Conservation (phyloP, 2,888 invertebrate species). For the Scaptomyza caliginosa region DNA sequence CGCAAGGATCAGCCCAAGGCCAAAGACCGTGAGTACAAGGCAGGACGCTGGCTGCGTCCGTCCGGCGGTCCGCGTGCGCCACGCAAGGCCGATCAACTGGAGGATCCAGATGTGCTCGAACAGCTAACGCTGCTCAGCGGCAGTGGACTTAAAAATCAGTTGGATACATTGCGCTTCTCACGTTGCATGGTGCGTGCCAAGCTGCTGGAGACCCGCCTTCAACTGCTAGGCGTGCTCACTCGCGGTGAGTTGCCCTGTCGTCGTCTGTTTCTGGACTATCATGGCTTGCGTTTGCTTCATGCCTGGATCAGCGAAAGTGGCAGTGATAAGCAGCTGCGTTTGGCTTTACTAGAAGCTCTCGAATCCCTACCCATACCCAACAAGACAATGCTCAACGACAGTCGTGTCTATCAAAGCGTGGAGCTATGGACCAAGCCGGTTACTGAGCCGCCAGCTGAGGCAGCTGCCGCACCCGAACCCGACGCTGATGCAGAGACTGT, state of each 20-base stretch:
- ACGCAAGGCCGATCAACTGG: slow-evolving; percentile 83
- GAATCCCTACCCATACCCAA: slow-evolving; percentile 95
- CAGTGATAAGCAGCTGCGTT: slow-evolving; percentile 85
- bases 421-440: slow-evolving; percentile 88
- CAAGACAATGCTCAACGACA: slow-evolving; percentile 96
- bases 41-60: slow-evolving; percentile 66
- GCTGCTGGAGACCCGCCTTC: slow-evolving; percentile 89
- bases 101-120: slow-evolving; percentile 91
- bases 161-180: slow-evolving; percentile 94
- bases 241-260: slow-evolving; percentile 93
- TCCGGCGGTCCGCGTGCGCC: slow-evolving; percentile 10
- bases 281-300: slow-evolving; percentile 94
- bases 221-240: slow-evolving; percentile 91
- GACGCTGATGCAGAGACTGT: slow-evolving; percentile 9
- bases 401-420: slow-evolving; percentile 93
- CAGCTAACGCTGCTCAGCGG: slow-evolving; percentile 92
- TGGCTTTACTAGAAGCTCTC: slow-evolving; percentile 91
- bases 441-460: not conserved
- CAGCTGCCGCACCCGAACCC: not conserved
- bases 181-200: slow-evolving; percentile 97
- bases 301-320: slow-evolving; percentile 93
- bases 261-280: slow-evolving; percentile 95
- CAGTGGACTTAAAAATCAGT: slow-evolving; percentile 93
- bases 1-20: slow-evolving; percentile 57
- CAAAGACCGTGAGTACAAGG: slow-evolving; percentile 76